A percentile compares a stretch with the other conserved stretches of the same genome.
Evolutionary conservation across 2,797 vertebrate species (phyloP).

Genomic region (Rhynchonycteris naso): DNA sequence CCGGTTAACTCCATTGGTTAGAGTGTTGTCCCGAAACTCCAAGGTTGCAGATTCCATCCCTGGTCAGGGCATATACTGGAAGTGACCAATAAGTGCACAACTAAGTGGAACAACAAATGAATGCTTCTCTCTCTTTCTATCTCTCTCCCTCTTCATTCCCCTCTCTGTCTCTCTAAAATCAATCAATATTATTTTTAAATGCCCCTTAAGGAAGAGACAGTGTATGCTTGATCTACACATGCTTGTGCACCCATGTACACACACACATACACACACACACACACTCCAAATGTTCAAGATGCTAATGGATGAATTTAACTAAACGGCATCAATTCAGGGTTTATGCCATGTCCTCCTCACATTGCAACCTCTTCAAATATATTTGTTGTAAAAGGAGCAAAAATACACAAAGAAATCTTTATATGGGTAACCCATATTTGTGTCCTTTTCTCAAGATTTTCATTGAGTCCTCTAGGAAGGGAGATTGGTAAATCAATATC

Average conservation of each 20-base stretch:
- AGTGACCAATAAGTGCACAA: too few relatives aligned
- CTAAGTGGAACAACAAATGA: too few relatives aligned
- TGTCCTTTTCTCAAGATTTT: not conserved
- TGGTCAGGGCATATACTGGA: too few relatives aligned
- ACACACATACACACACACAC: not conserved
- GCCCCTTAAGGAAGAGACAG: not conserved
- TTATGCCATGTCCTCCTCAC: not conserved
- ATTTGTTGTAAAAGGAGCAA: conserved; percentile 4
- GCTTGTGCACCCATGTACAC: accelerated
- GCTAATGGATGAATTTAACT: not conserved
- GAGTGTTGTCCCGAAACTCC: too few relatives aligned
- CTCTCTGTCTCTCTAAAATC: too few relatives aligned
- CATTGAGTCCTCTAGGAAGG: not conserved
- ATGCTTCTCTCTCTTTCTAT: too few relatives aligned
- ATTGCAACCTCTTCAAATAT: conserved; percentile 1
- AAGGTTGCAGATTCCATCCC: too few relatives aligned
- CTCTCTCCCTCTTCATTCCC: too few relatives aligned
- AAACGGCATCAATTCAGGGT: not conserved
- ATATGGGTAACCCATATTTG: not conserved
- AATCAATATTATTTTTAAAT: not conserved
- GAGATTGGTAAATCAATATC: not conserved
- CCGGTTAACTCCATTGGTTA: too few relatives aligned
- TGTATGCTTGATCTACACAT: not conserved
- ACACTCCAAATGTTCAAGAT: not conserved
- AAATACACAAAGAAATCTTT: not conserved